Percentiles rank a stretch among this genome's conserved stretches.
Conservation (phyloP, 2,113 vertebrate genomes). For the Pachycephala philippinensis region DNA sequence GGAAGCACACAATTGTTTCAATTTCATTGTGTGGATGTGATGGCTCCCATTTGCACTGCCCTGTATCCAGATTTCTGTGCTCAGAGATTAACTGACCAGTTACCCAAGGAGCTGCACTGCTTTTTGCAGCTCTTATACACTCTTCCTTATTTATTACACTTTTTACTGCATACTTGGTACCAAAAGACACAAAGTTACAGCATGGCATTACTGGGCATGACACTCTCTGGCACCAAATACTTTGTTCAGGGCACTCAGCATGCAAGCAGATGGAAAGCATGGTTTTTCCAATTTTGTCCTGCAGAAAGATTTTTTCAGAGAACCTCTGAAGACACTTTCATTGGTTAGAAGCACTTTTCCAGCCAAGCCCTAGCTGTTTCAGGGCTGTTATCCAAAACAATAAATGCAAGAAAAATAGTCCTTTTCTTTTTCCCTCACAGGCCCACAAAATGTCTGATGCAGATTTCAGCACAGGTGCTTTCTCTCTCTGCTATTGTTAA, state of each 20-base stretch:
- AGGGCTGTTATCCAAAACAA: background rate
- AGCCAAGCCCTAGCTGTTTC: background rate
- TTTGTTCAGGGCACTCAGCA: background rate
- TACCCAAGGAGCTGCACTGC: background rate
- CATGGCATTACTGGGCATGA: background rate
- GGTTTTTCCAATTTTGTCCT: background rate
- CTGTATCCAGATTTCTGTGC: background rate
- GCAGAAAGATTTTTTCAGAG: background rate
- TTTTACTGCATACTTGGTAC: background rate
- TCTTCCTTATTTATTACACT: background rate
- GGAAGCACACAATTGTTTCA: background rate
- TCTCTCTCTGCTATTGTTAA: background rate
- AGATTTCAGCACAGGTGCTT: background rate
- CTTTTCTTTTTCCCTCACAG: background rate
- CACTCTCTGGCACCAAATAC: background rate
- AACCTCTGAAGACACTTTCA: background rate
- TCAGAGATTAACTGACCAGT: background rate
- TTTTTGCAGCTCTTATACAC: background rate
- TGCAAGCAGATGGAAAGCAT: background rate
- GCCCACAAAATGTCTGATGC: background rate
- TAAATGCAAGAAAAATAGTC: background rate
- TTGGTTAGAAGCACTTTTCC: background rate
- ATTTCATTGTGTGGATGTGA: background rate
- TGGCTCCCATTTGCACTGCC: background rate
- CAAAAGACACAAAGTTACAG: background rate